Conservation (phyloP, 2,888 invertebrate species). For the Monopis laevigella region DNA sequence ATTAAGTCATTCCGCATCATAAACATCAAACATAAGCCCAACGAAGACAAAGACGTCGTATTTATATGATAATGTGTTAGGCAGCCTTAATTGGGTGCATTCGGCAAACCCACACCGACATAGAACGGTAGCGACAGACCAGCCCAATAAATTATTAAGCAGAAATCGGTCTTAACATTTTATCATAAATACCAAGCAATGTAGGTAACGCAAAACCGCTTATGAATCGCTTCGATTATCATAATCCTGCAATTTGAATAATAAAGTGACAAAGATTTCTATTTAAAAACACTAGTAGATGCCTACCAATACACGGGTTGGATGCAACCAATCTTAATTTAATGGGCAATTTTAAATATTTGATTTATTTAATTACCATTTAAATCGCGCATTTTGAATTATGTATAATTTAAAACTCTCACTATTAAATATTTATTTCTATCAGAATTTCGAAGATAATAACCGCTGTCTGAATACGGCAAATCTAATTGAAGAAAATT, state of each 20-base stretch:
- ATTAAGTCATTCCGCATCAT: slow-evolving; percentile 28
- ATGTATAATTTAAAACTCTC: background rate
- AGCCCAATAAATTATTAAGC: slow-evolving; percentile 51
- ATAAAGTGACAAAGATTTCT: slow-evolving; percentile 49
- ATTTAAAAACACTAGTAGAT: slow-evolving; percentile 35
- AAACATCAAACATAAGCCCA: slow-evolving; percentile 22
- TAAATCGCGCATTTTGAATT: slow-evolving; percentile 2
- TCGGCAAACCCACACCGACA: slow-evolving; percentile 48
- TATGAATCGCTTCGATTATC: slow-evolving; percentile 52
- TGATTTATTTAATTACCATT: slow-evolving; percentile 1
- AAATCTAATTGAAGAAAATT: too few relatives aligned
- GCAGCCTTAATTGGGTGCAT: slow-evolving; percentile 29
- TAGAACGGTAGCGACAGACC: slow-evolving; percentile 50
- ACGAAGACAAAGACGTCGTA: slow-evolving; percentile 30
- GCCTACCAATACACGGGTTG: slow-evolving; percentile 19
- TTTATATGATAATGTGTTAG: slow-evolving; percentile 34
- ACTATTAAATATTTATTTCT: too few relatives aligned
- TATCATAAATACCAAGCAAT: slow-evolving; percentile 1
- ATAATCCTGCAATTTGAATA: slow-evolving; percentile 62
- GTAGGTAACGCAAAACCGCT: slow-evolving; percentile 39
- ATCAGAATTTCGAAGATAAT: too few relatives aligned
- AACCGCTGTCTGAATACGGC: too few relatives aligned
- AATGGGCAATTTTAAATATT: slow-evolving; percentile 27
- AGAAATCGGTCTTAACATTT: slow-evolving; percentile 40
- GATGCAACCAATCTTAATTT: slow-evolving; percentile 36